Percentiles rank a stretch among this genome's conserved stretches.
Conservation (phyloP, 2,888 invertebrate genomes). For the Athripsodes cinereus region DNA sequence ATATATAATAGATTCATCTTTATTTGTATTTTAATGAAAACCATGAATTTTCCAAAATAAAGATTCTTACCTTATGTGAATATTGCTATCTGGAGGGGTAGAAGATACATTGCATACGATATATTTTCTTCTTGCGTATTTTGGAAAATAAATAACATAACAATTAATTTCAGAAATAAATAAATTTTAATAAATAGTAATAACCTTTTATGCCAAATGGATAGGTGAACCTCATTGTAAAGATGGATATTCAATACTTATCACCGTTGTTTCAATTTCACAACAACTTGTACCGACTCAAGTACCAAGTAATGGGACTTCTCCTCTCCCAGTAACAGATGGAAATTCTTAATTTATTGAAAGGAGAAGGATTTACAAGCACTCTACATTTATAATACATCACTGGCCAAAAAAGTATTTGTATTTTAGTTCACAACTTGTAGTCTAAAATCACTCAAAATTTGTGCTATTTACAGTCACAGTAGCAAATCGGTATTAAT, state of each 20-base stretch:
- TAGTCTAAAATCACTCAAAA: too few species aligned
- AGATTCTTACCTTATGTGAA: too few species aligned
- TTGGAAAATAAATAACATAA: too few species aligned
- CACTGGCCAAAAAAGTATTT: conserved; percentile 2
- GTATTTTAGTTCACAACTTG: too few species aligned
- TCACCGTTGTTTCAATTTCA: not conserved
- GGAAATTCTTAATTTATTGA: not conserved
- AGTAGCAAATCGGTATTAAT: too few species aligned
- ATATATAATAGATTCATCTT: too few species aligned
- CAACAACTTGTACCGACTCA: conserved; percentile 1
- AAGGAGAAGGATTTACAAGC: not conserved
- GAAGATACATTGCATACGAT: too few species aligned
- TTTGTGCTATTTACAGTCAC: too few species aligned
- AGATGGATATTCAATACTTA: not conserved
- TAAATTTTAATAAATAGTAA: not conserved
- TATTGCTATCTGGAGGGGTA: too few species aligned
- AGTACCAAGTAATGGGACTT: not conserved
- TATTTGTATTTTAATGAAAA: too few species aligned
- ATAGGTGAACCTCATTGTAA: not conserved
- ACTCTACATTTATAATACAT: not conserved
- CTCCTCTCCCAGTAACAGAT: not conserved
- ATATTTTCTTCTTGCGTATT: too few species aligned
- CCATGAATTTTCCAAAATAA: too few species aligned
- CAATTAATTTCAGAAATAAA: not conserved
- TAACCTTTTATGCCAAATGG: not conserved